Base-by-base conservation (phyloP, 2,888 invertebrate genomes). In the Tortrix viridana region DNA sequence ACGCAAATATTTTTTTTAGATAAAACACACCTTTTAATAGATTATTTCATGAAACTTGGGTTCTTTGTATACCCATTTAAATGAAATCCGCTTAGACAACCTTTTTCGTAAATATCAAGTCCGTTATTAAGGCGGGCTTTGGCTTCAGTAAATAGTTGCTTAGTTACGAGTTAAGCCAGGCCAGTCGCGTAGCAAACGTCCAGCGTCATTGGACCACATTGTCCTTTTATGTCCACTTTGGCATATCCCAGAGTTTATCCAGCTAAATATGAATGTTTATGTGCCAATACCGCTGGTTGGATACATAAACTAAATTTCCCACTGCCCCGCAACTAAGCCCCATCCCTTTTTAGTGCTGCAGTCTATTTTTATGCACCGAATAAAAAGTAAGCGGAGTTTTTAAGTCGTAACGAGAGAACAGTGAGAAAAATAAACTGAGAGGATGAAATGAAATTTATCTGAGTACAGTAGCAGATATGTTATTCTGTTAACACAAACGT, bases 181-280 rank as follows among this genome's bases (percentile, higher is more conserved):
- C n/a, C 18, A 49, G 32, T 32, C 7, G 32, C 9, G 18, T 49
- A 1, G 6, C 19, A 5, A 14, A 12, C n/a, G 20, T 38, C 20
- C 7, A 53, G n/a, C 9, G 7, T 41, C 6, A 41, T 41, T 20
- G 16, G 6, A 53, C 22, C 22, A 5, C 41, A 53, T 53, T 23
- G 53, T 50, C 37, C 32, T 50, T 37, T 53, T 53, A 53, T 53
- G 20, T 20, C 41, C 18, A 41, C 53, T n/a, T n/a, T 53, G 38
- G 53, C 53, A 37, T 41, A 37, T 41, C 20, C 41, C 53, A 44
- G 49, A 37, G 43, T 50, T 56, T 57, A 62, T 46, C 38, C 62
- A 46, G 79, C 72, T 77, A 77, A 78, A 80, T 80, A 80, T 81
- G 79, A 81, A 81, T 82, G 81, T 87, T 86, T 86, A 87, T 81